Percentiles rank a stretch among this genome's conserved stretches.
These are phyloP conservation scores for Andrena haemorrhoa DNA, from an alignment of 2,888 invertebrate genomes.

Conservation along the genomic window DNA sequence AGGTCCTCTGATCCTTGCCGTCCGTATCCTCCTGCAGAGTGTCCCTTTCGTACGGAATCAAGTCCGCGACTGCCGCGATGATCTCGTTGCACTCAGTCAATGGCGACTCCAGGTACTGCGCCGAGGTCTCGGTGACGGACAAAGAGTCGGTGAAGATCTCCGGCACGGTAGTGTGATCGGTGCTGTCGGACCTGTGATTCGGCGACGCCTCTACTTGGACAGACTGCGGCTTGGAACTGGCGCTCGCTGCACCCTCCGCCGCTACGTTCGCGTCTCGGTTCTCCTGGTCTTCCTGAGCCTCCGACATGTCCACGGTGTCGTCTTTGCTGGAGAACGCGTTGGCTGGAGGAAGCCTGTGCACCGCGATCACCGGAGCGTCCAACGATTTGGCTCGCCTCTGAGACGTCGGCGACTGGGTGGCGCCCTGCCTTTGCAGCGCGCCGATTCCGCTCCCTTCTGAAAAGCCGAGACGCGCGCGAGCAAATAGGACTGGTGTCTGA, in stretches of 20 bases:
- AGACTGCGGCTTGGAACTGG: constrained; percentile 62
- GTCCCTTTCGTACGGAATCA: constrained; percentile 80
- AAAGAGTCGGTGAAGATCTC: constrained; percentile 81
- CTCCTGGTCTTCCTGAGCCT: constrained; percentile 76
- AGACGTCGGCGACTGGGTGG: constrained; percentile 90
- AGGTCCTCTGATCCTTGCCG: constrained; percentile 17
- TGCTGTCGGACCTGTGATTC: constrained; percentile 81
- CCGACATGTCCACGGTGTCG: constrained; percentile 92
- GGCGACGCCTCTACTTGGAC: constrained; percentile 76
- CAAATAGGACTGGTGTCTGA: constrained; percentile 92
- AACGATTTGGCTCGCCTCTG: constrained; percentile 93
- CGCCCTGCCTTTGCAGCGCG: constrained; percentile 91
- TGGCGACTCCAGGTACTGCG: constrained; percentile 82
- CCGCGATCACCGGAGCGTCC: constrained; percentile 93
- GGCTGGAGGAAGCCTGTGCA: constrained; percentile 92
- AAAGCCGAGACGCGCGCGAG: constrained; percentile 91
- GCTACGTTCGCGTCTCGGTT: neutral
- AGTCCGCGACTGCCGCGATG: constrained; percentile 73
- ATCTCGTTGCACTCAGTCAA: constrained; percentile 82
- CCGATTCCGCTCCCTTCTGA: constrained; percentile 94
- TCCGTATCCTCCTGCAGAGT: constrained; percentile 24
- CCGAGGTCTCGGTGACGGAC: constrained; percentile 82
- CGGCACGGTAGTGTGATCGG: constrained; percentile 80
- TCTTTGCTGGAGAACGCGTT: constrained; percentile 96
- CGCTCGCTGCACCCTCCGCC: neutral